Evolutionary conservation across 2,797 vertebrate genomes (phyloP).

Genomic region (Pterois miles): DNA sequence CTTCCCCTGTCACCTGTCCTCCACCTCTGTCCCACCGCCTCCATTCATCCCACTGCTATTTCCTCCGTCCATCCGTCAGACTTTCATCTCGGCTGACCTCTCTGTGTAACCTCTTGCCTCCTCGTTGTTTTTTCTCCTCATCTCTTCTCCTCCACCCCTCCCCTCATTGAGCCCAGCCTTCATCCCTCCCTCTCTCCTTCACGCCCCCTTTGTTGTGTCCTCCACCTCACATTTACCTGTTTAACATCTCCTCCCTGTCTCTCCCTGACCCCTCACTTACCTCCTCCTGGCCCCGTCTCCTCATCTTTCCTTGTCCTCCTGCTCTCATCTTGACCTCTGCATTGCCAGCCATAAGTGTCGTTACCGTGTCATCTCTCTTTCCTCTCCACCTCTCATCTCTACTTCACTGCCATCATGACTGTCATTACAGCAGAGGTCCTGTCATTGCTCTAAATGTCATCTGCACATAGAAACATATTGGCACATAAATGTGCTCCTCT

Average conservation of each 20-base stretch:
- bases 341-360: slow-evolving; percentile 22
- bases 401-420: slow-evolving; percentile 24
- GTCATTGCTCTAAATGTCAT: slow-evolving; percentile 33
- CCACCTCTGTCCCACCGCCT: slow-evolving; percentile 7
- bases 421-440: slow-evolving; percentile 54
- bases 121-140: background rate
- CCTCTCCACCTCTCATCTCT: slow-evolving; percentile 26
- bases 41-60: background rate
- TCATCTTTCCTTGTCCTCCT: slow-evolving; percentile 8
- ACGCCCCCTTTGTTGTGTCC: slow-evolving; percentile 12
- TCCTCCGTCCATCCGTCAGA: slow-evolving; percentile 14
- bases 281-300: slow-evolving; percentile 15
- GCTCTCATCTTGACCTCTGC: slow-evolving; percentile 35
- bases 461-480: background rate
- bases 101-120: slow-evolving; percentile 11
- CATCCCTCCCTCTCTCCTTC: slow-evolving; percentile 17
- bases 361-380: background rate
- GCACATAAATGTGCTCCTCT: background rate
- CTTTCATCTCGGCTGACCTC: slow-evolving; percentile 11
- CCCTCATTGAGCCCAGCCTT: slow-evolving; percentile 8
- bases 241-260: slow-evolving; percentile 18
- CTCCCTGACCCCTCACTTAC: slow-evolving; percentile 50
- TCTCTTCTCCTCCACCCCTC: background rate
- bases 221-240: slow-evolving; percentile 49
- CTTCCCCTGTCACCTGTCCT: background rate